These are phyloP conservation scores for Rhagonycha fulva DNA, from an alignment of 2,888 invertebrate species.

Conservation along the genomic window DNA sequence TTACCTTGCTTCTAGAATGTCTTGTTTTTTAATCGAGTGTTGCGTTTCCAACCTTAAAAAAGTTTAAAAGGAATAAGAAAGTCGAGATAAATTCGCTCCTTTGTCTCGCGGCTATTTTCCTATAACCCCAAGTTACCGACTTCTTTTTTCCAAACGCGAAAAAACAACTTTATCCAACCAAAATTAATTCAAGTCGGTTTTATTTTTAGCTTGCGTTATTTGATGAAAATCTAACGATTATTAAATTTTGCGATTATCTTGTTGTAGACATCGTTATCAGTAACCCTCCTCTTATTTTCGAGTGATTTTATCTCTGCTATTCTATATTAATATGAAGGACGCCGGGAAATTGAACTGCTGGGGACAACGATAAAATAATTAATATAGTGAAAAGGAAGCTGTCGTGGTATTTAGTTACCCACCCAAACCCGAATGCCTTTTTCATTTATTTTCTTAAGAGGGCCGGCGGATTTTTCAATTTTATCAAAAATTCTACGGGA, in stretches of 20 bases:
- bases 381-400: not conserved
- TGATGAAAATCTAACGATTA: not conserved
- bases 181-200: not conserved
- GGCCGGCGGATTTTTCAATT: too few relatives aligned
- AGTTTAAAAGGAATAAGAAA: not conserved
- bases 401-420: not conserved
- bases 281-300: not conserved
- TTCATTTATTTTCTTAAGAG: too few relatives aligned
- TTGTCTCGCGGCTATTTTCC: not conserved
- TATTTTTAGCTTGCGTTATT: not conserved
- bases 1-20: not conserved
- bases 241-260: slow-evolving; percentile 3
- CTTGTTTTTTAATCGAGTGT: not conserved
- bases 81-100: not conserved
- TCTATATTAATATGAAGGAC: slow-evolving; percentile 14
- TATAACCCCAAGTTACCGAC: not conserved
- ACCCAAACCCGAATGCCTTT: not conserved
- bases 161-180: not conserved
- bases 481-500: too few relatives aligned
- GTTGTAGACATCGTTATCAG: slow-evolving; percentile 1
- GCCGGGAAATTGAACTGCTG: slow-evolving; percentile 14
- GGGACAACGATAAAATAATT: slow-evolving; percentile 14
- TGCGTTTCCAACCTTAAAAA: not conserved
- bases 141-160: not conserved
- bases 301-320: slow-evolving; percentile 10